Percentiles rank a stretch among this genome's conserved stretches.
phyloP scores from a whole-genome alignment of 2,888 invertebrate genomes.

The Chrysolina oricalcia region DNA sequence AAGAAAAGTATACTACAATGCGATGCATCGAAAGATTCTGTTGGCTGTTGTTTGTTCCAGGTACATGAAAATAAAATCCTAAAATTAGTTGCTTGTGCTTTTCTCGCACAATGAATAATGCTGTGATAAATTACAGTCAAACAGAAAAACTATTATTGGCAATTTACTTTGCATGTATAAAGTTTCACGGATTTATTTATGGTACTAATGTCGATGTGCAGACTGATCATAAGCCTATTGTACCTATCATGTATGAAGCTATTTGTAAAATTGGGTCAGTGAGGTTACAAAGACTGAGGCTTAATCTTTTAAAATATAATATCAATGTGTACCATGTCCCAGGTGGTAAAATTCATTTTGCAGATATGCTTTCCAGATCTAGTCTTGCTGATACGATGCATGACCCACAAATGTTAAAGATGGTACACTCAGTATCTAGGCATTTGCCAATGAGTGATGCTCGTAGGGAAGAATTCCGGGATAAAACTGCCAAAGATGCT shows the following conservation, averaged over 20 bases:
- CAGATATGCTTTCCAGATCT: conserved; percentile 47
- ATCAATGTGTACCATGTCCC: conserved; percentile 45
- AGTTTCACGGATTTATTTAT: conserved; percentile 54
- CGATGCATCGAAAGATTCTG: conserved; percentile 47
- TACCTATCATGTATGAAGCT: conserved; percentile 52
- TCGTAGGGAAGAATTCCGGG: conserved; percentile 43
- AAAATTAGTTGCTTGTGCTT: conserved; percentile 44
- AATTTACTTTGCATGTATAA: conserved; percentile 48
- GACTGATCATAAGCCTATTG: conserved; percentile 52
- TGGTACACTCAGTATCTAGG: conserved; percentile 49
- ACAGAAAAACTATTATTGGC: conserved; percentile 28
- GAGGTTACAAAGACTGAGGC: conserved; percentile 30
- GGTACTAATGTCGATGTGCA: conserved; percentile 45
- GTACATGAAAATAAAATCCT: conserved; percentile 34
- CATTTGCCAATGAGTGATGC: conserved; percentile 49
- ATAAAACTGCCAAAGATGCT: conserved; percentile 44
- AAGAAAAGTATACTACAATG: conserved; percentile 49
- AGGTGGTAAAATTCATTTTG: conserved; percentile 31
- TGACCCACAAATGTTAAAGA: conserved; percentile 48
- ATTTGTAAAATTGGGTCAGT: conserved; percentile 47
- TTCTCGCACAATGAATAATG: background rate
- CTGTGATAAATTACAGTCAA: too few relatives aligned
- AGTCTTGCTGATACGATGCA: conserved; percentile 30
- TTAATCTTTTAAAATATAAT: conserved; percentile 48
- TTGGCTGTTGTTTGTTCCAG: conserved; percentile 53